Evolutionary conservation across 2,888 invertebrate genomes (phyloP), one percentile per base, ranked within the genome.

Genomic region (Euzophera pinguis): DNA sequence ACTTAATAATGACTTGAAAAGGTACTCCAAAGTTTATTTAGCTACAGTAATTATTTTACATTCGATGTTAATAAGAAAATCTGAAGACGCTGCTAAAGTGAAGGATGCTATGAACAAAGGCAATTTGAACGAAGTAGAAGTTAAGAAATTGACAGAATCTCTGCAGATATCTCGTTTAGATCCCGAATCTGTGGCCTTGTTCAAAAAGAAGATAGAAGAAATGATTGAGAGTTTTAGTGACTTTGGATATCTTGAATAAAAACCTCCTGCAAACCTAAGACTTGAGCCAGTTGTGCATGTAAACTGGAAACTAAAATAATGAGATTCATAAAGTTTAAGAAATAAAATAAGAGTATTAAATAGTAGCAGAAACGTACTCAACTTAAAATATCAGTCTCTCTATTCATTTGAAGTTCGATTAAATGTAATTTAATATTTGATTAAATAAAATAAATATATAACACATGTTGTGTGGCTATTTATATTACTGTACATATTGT

Each of bases 1-100:
- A 35, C 58, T 75, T 0, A 63, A 72, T 22, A 61, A 53, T n/a
- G 74, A 75, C 48, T 10, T 45, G 9, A 12, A 13, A 14, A 45
- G 45, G 14, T 32, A 32, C 14, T 45, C 32, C 2, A 45, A 32
- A 14, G 7, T 45, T 9, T 45, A 32, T 5, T 14, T 45, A 9
- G 45, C 13, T 13, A 45, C n/a, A 8, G 9, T 14, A 5, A 32
- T 45, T 13, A 45, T 45, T 8, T 45, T 14, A 32, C 10, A 12
- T 4, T 32, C 45, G 4, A 45, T 45, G 45, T 32, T 45, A 14
- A 45, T 45, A 14, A 32, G 32, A 10, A 29, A 45, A 14, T 5
- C 13, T 2, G 45, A 45, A 8, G 45, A 45, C 14, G 45, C 45
- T 12, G 45, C 45, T 14, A 32, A 45, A 45, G 12, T 32, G 1